These are phyloP conservation scores for Mesorhabditis belari DNA, from an alignment of 2,888 invertebrate species.

Conservation along the genomic window DNA sequence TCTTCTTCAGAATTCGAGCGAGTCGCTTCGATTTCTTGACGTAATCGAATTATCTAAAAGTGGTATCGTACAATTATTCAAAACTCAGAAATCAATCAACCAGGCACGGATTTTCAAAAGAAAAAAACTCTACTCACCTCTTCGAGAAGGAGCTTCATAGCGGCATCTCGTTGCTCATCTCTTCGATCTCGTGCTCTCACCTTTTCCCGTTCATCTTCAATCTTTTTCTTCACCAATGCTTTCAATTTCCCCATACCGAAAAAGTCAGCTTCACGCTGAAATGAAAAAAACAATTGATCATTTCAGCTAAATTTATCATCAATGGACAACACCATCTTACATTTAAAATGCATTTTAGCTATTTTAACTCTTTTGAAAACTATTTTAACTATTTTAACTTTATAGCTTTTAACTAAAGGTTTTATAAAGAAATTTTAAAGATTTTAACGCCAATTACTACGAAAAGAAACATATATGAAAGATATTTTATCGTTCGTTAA, in stretches of 20 bases:
- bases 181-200: neutral
- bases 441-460: too few relatives aligned
- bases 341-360: too few relatives aligned
- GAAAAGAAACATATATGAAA: too few relatives aligned
- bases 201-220: neutral
- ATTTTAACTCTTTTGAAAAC: too few relatives aligned
- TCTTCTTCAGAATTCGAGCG: neutral
- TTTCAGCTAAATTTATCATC: neutral
- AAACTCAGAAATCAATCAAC: neutral
- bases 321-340: too few relatives aligned
- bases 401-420: too few relatives aligned
- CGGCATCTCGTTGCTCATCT: neutral
- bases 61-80: neutral
- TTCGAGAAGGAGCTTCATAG: neutral
- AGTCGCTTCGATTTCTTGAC: neutral
- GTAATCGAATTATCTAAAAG: neutral
- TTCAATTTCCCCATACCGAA: neutral
- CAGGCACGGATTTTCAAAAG: neutral
- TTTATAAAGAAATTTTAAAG: too few relatives aligned
- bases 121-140: neutral
- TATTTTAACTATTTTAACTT: too few relatives aligned
- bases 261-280: neutral
- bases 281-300: too few relatives aligned
- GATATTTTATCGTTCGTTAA: too few relatives aligned
- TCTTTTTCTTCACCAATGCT: neutral